Base-by-base conservation (phyloP, 2,888 invertebrate species). In the Papilio gigon region DNA sequence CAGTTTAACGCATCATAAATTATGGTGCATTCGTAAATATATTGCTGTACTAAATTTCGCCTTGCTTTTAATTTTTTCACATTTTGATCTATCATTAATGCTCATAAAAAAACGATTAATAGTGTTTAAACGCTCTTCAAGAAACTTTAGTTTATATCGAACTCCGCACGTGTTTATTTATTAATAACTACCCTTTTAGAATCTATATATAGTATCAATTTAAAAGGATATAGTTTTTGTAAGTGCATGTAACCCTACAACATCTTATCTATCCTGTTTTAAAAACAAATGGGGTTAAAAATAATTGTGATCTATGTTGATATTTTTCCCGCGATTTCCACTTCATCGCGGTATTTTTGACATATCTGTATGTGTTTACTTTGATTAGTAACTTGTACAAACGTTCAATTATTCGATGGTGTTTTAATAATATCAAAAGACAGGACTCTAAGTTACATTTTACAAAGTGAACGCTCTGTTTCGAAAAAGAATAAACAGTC, bases 1-100 rank as follows among this genome's bases (percentile, higher is more conserved):
- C 25, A 17, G 47, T 65, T 68, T 68, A 68, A 50, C 60, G 50
- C 68, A 53, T 64, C 68, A 22, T 68, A 65, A 68, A 60, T 68
- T 50, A 68, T 47, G 37, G 40, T 60, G 50, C 50, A 65, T 60
- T 50, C 47, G 30, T 58, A 37, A 58, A 63, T 65, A 68, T 37
- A 58, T 63, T 56, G 44, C 33, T 22, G 27, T 35, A 62, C 17
- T 20, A 47, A 68, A 33, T 20, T 42, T 63, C 25, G 25, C 42
- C 25, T 35, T 47, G 33, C 4, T 47, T 17, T 4, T 44, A 44
- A 17, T 8, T 20, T n/a, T 20, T 1, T 5, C n/a, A 4, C 6
- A 12, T 4, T 27, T 11, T n/a, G 25, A 3, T 22, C 11, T 27
- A 58, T 30, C 33, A 9, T 12, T 58, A 20, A 60, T 14, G 4